A percentile compares a stretch with the other conserved stretches of the same genome.
phyloP scores from a whole-genome alignment of 2,888 invertebrate genomes.

The Phortica okadai region DNA sequence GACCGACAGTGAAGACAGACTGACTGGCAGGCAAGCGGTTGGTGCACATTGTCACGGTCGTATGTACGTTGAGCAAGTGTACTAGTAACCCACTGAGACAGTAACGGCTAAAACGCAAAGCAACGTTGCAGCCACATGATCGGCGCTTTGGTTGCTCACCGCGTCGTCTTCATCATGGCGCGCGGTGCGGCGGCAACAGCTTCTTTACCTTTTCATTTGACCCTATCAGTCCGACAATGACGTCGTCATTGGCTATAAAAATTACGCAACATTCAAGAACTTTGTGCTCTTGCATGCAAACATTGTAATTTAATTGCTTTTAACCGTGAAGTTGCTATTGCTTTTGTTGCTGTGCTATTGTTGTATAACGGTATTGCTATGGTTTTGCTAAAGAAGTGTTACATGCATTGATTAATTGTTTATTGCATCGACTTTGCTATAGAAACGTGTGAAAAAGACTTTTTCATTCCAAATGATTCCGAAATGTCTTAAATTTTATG shows the following conservation, averaged over 20 bases:
- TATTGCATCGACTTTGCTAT: not conserved
- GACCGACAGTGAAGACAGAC: constrained; percentile 51
- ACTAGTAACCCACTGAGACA: constrained; percentile 77
- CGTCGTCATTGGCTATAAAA: not conserved
- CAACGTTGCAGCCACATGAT: constrained; percentile 13
- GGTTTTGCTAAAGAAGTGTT: not conserved
- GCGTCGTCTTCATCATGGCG: too few species aligned
- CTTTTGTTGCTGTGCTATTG: too few species aligned
- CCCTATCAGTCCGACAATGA: constrained; percentile 5
- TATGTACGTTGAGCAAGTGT: constrained; percentile 68
- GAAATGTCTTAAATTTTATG: too few species aligned
- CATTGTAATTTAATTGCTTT: too few species aligned
- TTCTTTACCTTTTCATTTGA: constrained; percentile 15
- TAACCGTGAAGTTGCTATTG: too few species aligned
- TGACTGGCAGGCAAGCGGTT: not conserved
- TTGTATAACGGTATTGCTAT: too few species aligned
- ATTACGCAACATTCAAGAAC: constrained; percentile 20
- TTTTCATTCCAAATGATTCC: too few species aligned
- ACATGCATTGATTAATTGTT: not conserved
- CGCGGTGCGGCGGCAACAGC: not conserved
- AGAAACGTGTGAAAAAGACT: not conserved
- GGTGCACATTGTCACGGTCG: constrained; percentile 32
- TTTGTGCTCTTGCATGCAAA: not conserved
- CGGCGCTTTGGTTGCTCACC: not conserved
- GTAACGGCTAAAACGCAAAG: constrained; percentile 51